Conservation (phyloP, 2,888 invertebrate genomes). For the Spicauda simplicius region DNA sequence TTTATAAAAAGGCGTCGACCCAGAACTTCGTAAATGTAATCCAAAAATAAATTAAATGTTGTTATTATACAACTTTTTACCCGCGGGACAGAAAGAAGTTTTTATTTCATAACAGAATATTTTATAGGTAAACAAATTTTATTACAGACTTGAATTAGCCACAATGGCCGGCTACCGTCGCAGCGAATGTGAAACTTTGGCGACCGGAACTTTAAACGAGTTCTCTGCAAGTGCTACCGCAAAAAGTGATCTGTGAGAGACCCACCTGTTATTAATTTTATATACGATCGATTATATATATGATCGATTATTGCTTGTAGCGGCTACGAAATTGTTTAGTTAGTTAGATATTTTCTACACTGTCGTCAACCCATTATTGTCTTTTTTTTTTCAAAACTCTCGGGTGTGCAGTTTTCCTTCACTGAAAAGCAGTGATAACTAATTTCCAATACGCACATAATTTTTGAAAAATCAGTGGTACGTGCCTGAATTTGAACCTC, state of each 20-base stretch:
- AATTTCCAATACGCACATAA: no score
- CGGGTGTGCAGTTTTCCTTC: no score
- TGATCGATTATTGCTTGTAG: constrained; percentile 4
- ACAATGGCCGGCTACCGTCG: constrained; percentile 71
- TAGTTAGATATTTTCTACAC: no score
- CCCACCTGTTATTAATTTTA: constrained; percentile 20
- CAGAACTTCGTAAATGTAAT: constrained; percentile 9
- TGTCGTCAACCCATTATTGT: no score
- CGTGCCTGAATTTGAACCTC: no score
- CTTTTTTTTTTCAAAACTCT: no score
- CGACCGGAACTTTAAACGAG: constrained; percentile 71
- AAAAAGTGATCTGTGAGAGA: constrained; percentile 63
- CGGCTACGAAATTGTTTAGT: background rate
- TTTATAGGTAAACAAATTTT: constrained; percentile 77
- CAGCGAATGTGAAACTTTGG: constrained; percentile 71
- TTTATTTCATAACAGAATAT: constrained; percentile 67
- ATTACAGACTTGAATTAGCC: constrained; percentile 79
- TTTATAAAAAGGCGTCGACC: background rate
- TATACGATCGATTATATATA: constrained; percentile 18
- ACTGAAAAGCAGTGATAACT: no score
- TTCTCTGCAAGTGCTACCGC: constrained; percentile 57
- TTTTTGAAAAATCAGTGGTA: no score
- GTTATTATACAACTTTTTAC: constrained; percentile 42
- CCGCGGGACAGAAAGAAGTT: constrained; percentile 58
- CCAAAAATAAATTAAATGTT: constrained; percentile 12